phyloP scores from a whole-genome alignment of 2,113 vertebrate genomes.

The Tragelaphus strepsiceros region DNA sequence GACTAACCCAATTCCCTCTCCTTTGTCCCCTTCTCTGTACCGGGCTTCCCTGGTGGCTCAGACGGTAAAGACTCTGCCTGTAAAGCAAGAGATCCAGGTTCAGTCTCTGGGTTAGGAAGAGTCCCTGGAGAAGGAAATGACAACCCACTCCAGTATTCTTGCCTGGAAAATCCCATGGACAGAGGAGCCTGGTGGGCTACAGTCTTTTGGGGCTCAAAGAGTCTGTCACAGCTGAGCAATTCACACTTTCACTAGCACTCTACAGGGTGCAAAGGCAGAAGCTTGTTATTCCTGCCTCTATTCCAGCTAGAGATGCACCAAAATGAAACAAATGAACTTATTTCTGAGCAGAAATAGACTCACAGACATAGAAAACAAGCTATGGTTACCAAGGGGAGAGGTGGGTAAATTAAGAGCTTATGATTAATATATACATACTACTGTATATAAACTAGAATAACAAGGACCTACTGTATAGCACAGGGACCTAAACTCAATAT shows the following conservation, averaged over 20 bases:
- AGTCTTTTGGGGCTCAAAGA: neutral
- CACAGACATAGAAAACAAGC: neutral
- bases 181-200: neutral
- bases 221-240: neutral
- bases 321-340: neutral
- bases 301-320: neutral
- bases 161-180: neutral
- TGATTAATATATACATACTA: neutral
- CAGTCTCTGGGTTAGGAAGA: neutral
- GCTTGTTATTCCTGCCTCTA: neutral
- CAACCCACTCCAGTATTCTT: neutral
- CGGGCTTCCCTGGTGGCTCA: neutral
- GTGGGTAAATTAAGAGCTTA: neutral
- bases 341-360: neutral
- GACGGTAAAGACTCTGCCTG: neutral
- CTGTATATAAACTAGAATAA: neutral
- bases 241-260: neutral
- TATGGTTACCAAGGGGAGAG: neutral
- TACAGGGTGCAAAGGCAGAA: neutral
- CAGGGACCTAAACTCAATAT: neutral
- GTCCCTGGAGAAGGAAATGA: neutral
- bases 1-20: neutral
- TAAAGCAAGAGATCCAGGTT: neutral
- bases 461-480: neutral
- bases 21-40: too few species aligned